These are phyloP conservation scores for Polydrusus pterygomalis DNA, from an alignment of 2,888 invertebrate genomes.

Conservation along the genomic window DNA sequence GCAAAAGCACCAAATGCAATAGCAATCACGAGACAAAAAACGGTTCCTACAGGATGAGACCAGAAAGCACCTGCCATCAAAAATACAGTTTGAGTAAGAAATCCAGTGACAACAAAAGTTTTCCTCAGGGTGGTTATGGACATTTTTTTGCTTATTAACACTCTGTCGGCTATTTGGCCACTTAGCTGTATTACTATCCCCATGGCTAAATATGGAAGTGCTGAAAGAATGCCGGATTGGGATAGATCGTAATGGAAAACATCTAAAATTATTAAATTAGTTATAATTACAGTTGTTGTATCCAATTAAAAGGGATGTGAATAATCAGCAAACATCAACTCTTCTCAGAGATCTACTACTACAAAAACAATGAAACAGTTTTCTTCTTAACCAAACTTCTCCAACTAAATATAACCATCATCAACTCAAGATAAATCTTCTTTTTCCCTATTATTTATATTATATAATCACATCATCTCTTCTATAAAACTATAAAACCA, in stretches of 20 bases:
- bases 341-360: too few species aligned
- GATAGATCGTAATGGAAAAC: constrained; percentile 82
- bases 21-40: constrained; percentile 33
- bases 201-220: constrained; percentile 92
- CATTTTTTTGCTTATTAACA: constrained; percentile 78
- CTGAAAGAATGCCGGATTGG: constrained; percentile 88
- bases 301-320: not conserved
- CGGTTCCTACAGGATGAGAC: constrained; percentile 73
- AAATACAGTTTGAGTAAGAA: constrained; percentile 86
- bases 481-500: too few species aligned
- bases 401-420: too few species aligned
- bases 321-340: too few species aligned
- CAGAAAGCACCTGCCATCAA: constrained; percentile 89
- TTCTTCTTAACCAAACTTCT: too few species aligned
- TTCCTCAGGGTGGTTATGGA: constrained; percentile 83
- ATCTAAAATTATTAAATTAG: constrained; percentile 73
- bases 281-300: not conserved
- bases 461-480: too few species aligned
- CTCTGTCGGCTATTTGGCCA: constrained; percentile 89
- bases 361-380: too few species aligned
- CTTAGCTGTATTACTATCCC: constrained; percentile 85
- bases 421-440: too few species aligned
- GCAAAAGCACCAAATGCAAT: constrained; percentile 33
- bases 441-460: too few species aligned
- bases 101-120: constrained; percentile 82